A percentile compares a stretch with the other conserved stretches of the same genome.
These are phyloP conservation scores for Trialeurodes vaporariorum DNA, from an alignment of 1,140 invertebrate genomes.

Conservation along the genomic window DNA sequence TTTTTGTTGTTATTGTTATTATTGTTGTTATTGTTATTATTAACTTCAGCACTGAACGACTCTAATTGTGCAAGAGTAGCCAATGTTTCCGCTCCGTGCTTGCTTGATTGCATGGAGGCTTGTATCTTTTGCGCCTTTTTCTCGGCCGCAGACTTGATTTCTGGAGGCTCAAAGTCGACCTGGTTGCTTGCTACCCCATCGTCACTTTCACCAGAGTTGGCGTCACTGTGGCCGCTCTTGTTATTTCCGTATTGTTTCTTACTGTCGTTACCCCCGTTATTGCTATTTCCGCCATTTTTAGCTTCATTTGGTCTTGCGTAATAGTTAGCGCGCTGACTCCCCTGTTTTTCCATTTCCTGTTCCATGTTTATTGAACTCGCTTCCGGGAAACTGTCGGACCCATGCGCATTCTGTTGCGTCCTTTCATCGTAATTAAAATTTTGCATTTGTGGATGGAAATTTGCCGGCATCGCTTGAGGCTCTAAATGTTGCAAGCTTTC, in stretches of 20 bases:
- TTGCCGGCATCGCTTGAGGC: slow-evolving; percentile 11
- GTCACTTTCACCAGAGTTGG: not conserved
- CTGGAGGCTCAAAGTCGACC: slow-evolving; percentile 11
- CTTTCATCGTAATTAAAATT: slow-evolving; percentile 43
- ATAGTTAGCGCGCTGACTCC: not conserved
- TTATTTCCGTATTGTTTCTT: not conserved
- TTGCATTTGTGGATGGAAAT: slow-evolving; percentile 38
- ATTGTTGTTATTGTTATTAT: not conserved
- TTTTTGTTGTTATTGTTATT: no score
- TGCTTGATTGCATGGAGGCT: slow-evolving; percentile 32
- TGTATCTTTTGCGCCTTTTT: not conserved
- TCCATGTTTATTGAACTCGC: slow-evolving; percentile 10
- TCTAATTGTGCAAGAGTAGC: slow-evolving; percentile 38
- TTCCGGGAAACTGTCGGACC: slow-evolving; percentile 19
- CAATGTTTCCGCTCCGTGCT: slow-evolving; percentile 40
- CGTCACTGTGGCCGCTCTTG: not conserved
- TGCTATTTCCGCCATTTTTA: not conserved
- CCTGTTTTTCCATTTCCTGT: not conserved
- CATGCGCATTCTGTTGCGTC: slow-evolving; percentile 24
- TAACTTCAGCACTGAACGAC: not conserved
- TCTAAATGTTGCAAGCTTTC: not conserved
- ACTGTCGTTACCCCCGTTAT: not conserved
- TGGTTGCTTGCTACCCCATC: slow-evolving; percentile 12
- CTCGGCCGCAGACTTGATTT: slow-evolving; percentile 8
- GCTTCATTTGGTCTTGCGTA: not conserved